Percentiles rank a stretch among this genome's conserved stretches.
phyloP scores from a whole-genome alignment of 2,113 vertebrate genomes.

The Pseudorasbora parva region DNA sequence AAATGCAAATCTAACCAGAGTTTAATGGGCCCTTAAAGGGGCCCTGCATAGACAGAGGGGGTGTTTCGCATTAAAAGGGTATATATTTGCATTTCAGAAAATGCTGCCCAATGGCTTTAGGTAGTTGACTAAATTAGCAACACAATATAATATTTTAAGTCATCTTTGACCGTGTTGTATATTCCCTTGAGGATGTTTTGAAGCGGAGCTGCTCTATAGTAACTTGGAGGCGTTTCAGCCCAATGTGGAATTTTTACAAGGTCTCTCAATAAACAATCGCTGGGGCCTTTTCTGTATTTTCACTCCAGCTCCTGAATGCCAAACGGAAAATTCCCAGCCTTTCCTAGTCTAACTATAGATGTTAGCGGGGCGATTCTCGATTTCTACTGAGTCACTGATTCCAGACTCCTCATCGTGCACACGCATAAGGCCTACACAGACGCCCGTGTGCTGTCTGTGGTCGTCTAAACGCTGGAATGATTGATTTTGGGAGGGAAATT shows the following conservation, averaged over 20 bases:
- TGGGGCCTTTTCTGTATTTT: slow-evolving; percentile 15
- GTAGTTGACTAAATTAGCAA: neutral
- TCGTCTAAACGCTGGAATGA: neutral
- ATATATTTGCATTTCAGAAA: neutral
- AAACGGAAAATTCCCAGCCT: slow-evolving; percentile 31
- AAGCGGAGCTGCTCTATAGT: neutral
- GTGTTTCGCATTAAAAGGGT: neutral
- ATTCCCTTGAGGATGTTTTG: neutral
- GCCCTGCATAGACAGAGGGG: too few species aligned
- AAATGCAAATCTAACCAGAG: neutral
- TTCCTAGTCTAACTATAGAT: slow-evolving; percentile 11
- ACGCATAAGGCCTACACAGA: neutral
- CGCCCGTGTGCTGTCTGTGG: neutral
- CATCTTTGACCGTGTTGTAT: too few species aligned
- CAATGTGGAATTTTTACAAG: slow-evolving; percentile 36
- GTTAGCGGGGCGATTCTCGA: neutral
- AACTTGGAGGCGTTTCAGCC: slow-evolving; percentile 14
- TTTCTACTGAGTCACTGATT: neutral
- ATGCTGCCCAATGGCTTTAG: neutral
- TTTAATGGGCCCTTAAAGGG: neutral
- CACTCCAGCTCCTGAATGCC: neutral
- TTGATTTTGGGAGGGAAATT: neutral
- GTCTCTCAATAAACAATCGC: slow-evolving; percentile 29
- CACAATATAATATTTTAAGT: neutral
- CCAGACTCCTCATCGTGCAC: neutral